phyloP scores from a whole-genome alignment of 1,140 invertebrate genomes.

The Diploscapter pachys region DNA sequence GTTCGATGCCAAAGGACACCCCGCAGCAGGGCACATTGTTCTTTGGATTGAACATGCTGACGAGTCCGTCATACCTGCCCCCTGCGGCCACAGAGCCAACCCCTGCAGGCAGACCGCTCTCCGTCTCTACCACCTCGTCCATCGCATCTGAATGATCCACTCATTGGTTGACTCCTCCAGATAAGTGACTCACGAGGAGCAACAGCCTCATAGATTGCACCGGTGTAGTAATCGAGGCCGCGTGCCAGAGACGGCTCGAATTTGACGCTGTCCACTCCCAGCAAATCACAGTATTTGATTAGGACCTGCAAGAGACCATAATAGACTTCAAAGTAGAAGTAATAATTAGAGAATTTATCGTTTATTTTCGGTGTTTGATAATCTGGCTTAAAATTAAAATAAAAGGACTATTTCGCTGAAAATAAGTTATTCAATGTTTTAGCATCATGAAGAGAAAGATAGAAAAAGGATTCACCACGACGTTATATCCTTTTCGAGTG shows the following conservation, averaged over 20 bases:
- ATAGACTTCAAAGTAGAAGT: too few relatives aligned
- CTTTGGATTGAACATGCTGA: conserved; percentile 93
- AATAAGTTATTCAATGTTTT: too few relatives aligned
- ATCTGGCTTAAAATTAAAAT: too few relatives aligned
- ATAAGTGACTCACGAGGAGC: conserved; percentile 17
- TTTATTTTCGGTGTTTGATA: too few relatives aligned
- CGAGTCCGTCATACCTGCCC: conserved; percentile 93
- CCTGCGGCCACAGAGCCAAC: conserved; percentile 95
- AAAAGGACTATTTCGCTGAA: too few relatives aligned
- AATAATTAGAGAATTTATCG: background rate
- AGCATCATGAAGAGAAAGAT: too few relatives aligned
- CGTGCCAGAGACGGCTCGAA: conserved; percentile 95
- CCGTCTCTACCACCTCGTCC: conserved; percentile 51
- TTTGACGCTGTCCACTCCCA: conserved; percentile 69
- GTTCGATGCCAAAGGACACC: conserved; percentile 90
- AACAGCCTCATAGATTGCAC: conserved; percentile 34
- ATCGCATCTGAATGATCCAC: conserved; percentile 19
- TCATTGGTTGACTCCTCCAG: background rate
- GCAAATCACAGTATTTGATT: conserved; percentile 78
- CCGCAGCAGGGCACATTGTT: conserved; percentile 89
- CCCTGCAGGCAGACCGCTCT: conserved; percentile 65
- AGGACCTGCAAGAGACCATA: conserved; percentile 64
- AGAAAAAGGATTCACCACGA: too few relatives aligned
- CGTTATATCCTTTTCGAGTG: too few relatives aligned
- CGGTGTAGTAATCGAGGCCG: conserved; percentile 98